Base-by-base conservation (phyloP, 2,888 invertebrate species). In the Arctia plantaginis region DNA sequence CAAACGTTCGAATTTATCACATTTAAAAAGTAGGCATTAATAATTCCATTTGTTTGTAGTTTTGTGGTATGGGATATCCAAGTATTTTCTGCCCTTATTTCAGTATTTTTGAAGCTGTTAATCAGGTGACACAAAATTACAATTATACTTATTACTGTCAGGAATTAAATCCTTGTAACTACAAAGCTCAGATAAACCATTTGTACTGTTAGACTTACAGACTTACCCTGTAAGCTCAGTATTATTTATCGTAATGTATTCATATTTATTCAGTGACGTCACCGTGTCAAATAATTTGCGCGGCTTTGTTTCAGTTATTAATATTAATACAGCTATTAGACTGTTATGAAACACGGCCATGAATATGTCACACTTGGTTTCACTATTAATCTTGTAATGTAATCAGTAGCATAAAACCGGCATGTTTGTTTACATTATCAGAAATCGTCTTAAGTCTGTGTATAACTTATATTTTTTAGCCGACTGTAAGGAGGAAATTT, bases 241-340 rank as follows among this genome's bases (percentile, higher is more conserved):
- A 70, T 77, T 78, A 79, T 80, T 78, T 77, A 72, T 66, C 44
- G 65, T 69, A 62, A 39, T 65, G 51, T 71, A 69, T 67, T 72
- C 59, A 77, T 80, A 79, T 80, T 81, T 79, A 75, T 82, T 75
- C 77, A 70, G 71, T 79, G 74, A 80, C 64, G 44, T 74, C 71
- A 81, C 73, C 74, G 71, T 76, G 72, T 80, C 73, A 71, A 78
- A 72, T 74, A 77, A 76, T 79, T 76, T 77, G 30, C 44, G 69
- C 65, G 71, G 68, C 30, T 70, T 20, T 69, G 69, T 77, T 79
- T 71, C 75, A 75, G 75, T 72, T 67, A 69, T 69, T 75, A 55
- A 73, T 79, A 68, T 66, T 65, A 59, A 72, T 66, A 35, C 47
- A 23, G 44, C 39, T 72, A 70, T 71, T 66, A 72, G n/a, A 55